These are phyloP conservation scores for Xiphophorus birchmanni DNA, from an alignment of 2,797 vertebrate species.

Conservation along the genomic window DNA sequence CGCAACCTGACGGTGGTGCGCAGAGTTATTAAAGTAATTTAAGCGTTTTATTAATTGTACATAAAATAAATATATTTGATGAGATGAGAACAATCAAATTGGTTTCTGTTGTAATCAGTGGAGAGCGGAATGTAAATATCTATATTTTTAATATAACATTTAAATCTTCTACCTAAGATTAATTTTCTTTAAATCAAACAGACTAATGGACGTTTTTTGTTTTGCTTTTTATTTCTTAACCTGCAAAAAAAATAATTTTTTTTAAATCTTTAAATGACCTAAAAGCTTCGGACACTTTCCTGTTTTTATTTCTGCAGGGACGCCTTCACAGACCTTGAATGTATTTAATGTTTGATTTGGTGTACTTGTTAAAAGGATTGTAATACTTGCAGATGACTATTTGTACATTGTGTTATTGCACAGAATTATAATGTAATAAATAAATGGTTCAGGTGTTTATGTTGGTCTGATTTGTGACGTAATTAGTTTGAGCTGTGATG, in stretches of 20 bases:
- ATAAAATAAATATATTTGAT: not conserved
- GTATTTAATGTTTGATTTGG: slow-evolving; percentile 58
- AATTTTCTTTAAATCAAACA: not conserved
- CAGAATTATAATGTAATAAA: slow-evolving; percentile 54
- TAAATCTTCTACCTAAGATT: not conserved
- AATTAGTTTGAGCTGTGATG: not conserved
- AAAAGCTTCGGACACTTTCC: not conserved
- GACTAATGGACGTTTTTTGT: not conserved
- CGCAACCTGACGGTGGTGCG: not conserved
- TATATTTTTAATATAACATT: slow-evolving; percentile 2
- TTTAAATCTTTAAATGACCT: not conserved
- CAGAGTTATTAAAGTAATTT: not conserved
- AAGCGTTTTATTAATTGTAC: slow-evolving; percentile 4
- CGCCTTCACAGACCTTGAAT: slow-evolving; percentile 64
- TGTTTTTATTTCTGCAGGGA: slow-evolving; percentile 7
- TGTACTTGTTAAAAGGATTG: slow-evolving; percentile 47
- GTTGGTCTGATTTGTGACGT: not conserved
- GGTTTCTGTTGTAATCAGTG: slow-evolving; percentile 20
- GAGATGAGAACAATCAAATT: slow-evolving; percentile 7
- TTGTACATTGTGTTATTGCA: slow-evolving; percentile 68
- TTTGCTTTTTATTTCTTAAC: slow-evolving; percentile 13
- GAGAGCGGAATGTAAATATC: slow-evolving; percentile 9
- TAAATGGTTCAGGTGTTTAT: slow-evolving; percentile 56
- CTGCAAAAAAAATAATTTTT: not conserved
- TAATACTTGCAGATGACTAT: slow-evolving; percentile 62